Percentiles rank a stretch among this genome's conserved stretches.
Evolutionary conservation across 2,888 invertebrate genomes (phyloP).

Genomic region (Tiliacea aurago): DNA sequence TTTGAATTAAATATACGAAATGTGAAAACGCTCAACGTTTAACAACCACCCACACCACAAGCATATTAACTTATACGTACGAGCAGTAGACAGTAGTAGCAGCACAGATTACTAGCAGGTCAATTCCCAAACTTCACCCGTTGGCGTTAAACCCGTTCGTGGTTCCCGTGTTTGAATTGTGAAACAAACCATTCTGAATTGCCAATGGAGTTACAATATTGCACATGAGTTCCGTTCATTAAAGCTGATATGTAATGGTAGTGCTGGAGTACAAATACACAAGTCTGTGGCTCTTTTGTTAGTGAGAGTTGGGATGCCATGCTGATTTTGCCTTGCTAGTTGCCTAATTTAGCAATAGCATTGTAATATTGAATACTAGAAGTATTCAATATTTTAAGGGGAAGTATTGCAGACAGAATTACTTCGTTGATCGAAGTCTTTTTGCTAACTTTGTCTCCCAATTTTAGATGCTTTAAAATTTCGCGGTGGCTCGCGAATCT

Average conservation of each 20-base stretch:
- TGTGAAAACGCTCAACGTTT: neutral
- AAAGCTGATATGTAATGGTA: slow-evolving; percentile 24
- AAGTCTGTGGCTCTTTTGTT: slow-evolving; percentile 10
- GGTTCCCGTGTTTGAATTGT: slow-evolving; percentile 37
- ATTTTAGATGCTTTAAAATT: neutral
- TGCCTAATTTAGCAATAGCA: neutral
- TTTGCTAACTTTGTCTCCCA: neutral
- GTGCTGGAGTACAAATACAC: slow-evolving; percentile 1
- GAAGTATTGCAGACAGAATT: neutral
- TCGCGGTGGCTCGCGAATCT: neutral
- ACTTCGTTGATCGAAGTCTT: neutral
- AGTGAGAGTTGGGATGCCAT: neutral
- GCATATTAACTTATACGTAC: slow-evolving; percentile 15
- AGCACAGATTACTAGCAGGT: slow-evolving; percentile 32
- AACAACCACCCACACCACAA: neutral
- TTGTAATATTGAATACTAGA: neutral
- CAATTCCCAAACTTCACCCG: slow-evolving; percentile 34
- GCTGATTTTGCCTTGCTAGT: slow-evolving; percentile 1
- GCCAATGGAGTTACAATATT: slow-evolving; percentile 35
- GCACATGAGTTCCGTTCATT: slow-evolving; percentile 37
- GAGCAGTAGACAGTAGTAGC: too few species aligned
- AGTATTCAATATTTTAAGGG: neutral
- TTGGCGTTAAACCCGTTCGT: slow-evolving; percentile 11
- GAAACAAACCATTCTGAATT: slow-evolving; percentile 38
- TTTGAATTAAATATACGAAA: neutral